Percentiles rank a stretch among this genome's conserved stretches.
Conservation (phyloP, 2,888 invertebrate species). For the Dastarcus helophoroides region DNA sequence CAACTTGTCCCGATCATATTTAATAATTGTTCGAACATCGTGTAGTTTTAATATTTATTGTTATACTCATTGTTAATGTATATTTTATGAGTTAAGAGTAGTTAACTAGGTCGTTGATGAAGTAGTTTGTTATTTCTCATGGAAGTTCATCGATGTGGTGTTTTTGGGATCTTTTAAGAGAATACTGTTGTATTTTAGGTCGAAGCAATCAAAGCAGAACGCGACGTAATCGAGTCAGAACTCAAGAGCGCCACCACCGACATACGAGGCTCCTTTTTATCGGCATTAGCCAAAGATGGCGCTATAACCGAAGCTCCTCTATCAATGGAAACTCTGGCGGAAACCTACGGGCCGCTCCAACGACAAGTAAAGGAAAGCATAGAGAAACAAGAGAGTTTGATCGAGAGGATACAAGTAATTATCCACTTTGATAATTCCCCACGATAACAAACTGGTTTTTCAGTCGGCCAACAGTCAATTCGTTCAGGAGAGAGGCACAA, state of each 20-base stretch:
- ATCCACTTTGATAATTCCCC: constrained; percentile 1
- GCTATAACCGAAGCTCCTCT: constrained; percentile 66
- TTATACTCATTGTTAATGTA: too few relatives aligned
- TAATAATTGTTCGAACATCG: too few relatives aligned
- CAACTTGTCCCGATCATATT: too few relatives aligned
- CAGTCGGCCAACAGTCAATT: constrained; percentile 48
- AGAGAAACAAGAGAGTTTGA: constrained; percentile 56
- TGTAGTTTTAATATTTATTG: too few relatives aligned
- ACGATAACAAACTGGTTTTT: constrained; percentile 10
- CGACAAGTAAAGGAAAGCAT: constrained; percentile 66
- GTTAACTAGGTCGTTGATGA: background rate
- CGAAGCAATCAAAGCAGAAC: constrained; percentile 75
- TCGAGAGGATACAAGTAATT: constrained; percentile 54
- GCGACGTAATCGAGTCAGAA: constrained; percentile 81
- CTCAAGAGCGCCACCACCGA: constrained; percentile 68
- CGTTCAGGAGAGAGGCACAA: constrained; percentile 51
- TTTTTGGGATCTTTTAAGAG: too few relatives aligned
- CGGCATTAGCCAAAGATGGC: constrained; percentile 64
- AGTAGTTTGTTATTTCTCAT: background rate
- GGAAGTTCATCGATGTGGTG: background rate
- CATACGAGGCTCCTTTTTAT: constrained; percentile 71
- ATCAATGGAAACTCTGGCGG: constrained; percentile 59
- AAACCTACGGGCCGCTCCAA: constrained; percentile 65
- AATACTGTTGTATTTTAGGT: too few relatives aligned
- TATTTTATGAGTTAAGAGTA: too few relatives aligned